These are phyloP conservation scores for Neogobius melanostomus DNA, from an alignment of 2,113 vertebrate species.

Conservation along the genomic window DNA sequence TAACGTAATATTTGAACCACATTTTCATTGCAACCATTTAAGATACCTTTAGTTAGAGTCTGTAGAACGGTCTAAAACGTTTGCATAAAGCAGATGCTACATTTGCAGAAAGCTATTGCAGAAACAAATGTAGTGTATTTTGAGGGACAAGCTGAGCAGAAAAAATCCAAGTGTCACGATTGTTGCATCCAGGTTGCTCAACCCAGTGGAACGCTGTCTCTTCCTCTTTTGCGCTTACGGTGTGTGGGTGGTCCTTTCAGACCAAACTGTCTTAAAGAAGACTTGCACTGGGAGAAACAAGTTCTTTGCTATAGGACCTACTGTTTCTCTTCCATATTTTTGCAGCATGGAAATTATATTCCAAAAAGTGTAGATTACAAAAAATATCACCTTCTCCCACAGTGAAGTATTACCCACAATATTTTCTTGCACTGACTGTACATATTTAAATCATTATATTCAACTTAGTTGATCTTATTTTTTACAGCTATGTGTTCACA, in stretches of 20 bases:
- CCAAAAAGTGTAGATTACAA: no score
- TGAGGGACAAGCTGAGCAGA: constrained; percentile 22
- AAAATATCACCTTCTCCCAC: no score
- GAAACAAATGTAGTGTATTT: constrained; percentile 14
- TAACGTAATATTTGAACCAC: neutral
- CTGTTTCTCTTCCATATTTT: constrained; percentile 1
- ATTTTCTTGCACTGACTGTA: no score
- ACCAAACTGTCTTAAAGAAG: constrained; percentile 49
- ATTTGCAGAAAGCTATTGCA: constrained; percentile 18
- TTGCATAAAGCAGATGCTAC: constrained; percentile 1
- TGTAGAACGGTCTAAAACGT: neutral
- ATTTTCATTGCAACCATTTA: no score
- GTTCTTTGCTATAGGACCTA: neutral
- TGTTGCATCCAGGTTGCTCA: constrained; percentile 35
- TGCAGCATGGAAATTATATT: no score
- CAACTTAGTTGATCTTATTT: no score
- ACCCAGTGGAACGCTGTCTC: constrained; percentile 36
- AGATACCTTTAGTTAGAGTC: no score
- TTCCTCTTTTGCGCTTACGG: constrained; percentile 41
- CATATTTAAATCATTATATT: no score
- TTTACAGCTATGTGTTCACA: no score
- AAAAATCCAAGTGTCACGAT: constrained; percentile 39
- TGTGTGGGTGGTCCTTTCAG: constrained; percentile 71
- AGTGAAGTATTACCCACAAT: no score
- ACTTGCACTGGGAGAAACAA: constrained; percentile 40